Evolutionary conservation across 2,797 vertebrate species (phyloP).

Genomic region (Tragelaphus oryx): DNA sequence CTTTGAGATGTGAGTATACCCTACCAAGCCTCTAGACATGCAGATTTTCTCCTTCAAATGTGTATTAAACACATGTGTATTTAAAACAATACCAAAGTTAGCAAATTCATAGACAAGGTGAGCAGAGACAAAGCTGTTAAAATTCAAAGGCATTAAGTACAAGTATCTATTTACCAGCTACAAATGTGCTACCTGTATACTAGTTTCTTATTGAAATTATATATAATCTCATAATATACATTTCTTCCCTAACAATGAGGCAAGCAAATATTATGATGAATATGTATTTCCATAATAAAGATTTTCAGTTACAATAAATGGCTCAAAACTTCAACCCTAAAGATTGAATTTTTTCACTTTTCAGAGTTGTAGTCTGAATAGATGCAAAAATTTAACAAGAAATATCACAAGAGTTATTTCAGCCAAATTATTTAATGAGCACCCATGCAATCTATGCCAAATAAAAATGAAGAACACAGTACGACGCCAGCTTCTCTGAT

Average conservation of each 20-base stretch:
- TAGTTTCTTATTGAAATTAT: not conserved
- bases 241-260: not conserved
- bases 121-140: not conserved
- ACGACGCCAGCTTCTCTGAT: conserved; percentile 69
- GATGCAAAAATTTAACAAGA: conserved; percentile 16
- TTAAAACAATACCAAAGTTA: conserved; percentile 2
- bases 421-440: conserved; percentile 68
- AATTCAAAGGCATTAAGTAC: not conserved
- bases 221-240: not conserved
- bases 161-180: not conserved
- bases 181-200: not conserved
- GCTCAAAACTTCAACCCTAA: not conserved
- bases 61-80: not conserved
- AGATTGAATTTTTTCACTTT: not conserved
- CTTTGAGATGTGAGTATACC: not conserved
- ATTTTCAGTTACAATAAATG: not conserved
- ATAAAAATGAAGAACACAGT: conserved; percentile 67
- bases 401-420: conserved; percentile 55
- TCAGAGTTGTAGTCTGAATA: not conserved
- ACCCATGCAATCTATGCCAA: conserved; percentile 65
- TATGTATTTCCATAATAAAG: not conserved
- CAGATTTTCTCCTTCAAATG: not conserved
- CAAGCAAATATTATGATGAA: not conserved
- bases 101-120: not conserved
- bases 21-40: not conserved